Conservation (phyloP, 1,140 invertebrate species). For the Colletes latitarsis region DNA sequence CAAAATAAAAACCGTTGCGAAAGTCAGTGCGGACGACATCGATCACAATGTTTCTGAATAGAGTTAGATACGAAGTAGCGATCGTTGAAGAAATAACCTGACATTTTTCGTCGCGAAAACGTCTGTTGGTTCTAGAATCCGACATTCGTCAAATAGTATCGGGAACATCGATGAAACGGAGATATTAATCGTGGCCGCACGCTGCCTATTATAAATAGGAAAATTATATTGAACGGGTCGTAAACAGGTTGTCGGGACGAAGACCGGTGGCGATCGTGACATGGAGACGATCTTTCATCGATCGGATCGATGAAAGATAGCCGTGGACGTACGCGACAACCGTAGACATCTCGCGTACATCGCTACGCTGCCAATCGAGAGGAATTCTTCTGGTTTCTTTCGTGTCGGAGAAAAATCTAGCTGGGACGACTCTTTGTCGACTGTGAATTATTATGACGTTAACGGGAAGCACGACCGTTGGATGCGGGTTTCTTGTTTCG, state of each 20-base stretch:
- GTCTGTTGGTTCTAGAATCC: too few relatives aligned
- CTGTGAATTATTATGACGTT: constrained; percentile 73
- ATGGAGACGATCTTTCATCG: constrained; percentile 35
- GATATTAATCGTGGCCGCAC: constrained; percentile 73
- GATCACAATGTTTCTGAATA: too few relatives aligned
- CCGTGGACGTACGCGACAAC: constrained; percentile 42
- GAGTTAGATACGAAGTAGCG: too few relatives aligned
- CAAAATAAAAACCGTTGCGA: too few relatives aligned
- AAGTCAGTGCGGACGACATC: too few relatives aligned
- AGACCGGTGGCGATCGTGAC: constrained; percentile 60
- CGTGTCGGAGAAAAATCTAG: constrained; percentile 58
- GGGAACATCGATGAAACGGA: constrained; percentile 2
- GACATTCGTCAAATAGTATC: too few relatives aligned
- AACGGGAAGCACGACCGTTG: constrained; percentile 37
- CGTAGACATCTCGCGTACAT: constrained; percentile 37
- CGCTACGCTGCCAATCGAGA: constrained; percentile 8
- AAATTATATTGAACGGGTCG: constrained; percentile 72
- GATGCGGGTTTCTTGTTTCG: constrained; percentile 17
- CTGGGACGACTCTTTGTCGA: constrained; percentile 58
- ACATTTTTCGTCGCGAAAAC: too few relatives aligned
- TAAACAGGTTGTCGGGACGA: constrained; percentile 75
- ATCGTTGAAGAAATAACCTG: too few relatives aligned
- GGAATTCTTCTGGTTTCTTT: constrained; percentile 64
- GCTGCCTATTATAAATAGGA: constrained; percentile 74
- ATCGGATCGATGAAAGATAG: constrained; percentile 60